phyloP scores from a whole-genome alignment of 2,888 invertebrate species.

The Diabrotica balteata region DNA sequence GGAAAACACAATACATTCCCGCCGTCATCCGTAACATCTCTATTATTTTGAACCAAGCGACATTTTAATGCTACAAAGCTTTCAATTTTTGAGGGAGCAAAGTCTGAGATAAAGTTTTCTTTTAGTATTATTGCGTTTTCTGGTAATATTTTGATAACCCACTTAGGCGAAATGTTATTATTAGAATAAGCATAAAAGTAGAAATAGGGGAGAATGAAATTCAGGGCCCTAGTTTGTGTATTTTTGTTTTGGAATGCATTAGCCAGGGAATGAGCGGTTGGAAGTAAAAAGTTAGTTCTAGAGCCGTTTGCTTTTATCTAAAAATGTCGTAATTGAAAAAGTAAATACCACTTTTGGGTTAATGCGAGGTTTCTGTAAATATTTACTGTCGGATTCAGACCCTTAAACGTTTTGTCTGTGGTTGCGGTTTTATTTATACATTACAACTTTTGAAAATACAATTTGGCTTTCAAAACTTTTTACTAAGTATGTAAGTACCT shows the following conservation, averaged over 20 bases:
- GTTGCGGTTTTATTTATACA: too few relatives aligned
- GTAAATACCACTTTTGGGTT: conserved; percentile 14
- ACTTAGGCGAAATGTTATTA: conserved; percentile 31
- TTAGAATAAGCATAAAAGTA: conserved; percentile 26
- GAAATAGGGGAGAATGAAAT: conserved; percentile 19
- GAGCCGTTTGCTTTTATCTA: background rate
- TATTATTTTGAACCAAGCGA: conserved; percentile 10
- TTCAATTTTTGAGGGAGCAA: conserved; percentile 18
- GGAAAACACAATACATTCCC: too few relatives aligned
- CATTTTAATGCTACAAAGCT: conserved; percentile 18
- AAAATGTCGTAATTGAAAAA: conserved; percentile 12
- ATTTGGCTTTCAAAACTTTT: too few relatives aligned
- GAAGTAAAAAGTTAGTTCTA: conserved; percentile 15
- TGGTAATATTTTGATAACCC: conserved; percentile 35
- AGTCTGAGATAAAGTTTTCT: conserved; percentile 24
- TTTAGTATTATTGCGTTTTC: conserved; percentile 32
- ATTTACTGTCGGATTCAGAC: background rate
- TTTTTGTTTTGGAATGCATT: conserved; percentile 22
- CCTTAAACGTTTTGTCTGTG: too few relatives aligned
- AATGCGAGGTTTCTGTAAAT: conserved; percentile 2
- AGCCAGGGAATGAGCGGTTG: conserved; percentile 11
- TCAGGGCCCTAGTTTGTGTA: conserved; percentile 1
- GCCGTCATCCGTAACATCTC: too few relatives aligned
- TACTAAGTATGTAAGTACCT: too few relatives aligned
- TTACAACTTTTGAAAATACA: too few relatives aligned